These are phyloP conservation scores for Spea bombifrons DNA, from an alignment of 2,113 vertebrate genomes.

Conservation along the genomic window DNA sequence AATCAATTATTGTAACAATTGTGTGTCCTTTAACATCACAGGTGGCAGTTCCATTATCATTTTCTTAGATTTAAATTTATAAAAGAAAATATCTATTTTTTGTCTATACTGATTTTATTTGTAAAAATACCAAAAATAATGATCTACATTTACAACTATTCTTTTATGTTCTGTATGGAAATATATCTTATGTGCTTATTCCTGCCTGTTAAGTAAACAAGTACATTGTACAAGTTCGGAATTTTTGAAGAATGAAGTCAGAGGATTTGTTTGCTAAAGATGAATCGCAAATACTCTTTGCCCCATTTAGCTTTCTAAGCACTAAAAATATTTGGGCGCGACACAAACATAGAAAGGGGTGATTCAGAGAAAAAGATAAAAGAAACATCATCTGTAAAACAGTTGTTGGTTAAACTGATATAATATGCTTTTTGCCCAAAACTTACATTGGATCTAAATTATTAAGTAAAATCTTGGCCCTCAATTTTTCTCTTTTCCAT, in stretches of 20 bases:
- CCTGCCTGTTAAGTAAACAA: constrained; percentile 16
- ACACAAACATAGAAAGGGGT: not conserved
- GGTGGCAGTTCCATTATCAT: not conserved
- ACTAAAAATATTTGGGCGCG: not conserved
- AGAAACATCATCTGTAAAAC: not conserved
- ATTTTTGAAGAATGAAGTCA: constrained; percentile 21
- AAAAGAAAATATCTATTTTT: not conserved
- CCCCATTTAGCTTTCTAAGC: not conserved
- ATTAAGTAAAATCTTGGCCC: no score
- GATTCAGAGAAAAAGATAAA: not conserved
- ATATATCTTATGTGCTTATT: constrained; percentile 8
- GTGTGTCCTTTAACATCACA: no score
- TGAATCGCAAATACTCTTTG: not conserved
- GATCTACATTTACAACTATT: constrained; percentile 14
- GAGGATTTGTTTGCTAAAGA: not conserved
- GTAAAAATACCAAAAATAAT: constrained; percentile 9
- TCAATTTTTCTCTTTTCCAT: no score
- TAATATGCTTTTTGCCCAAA: not conserved
- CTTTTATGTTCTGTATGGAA: not conserved
- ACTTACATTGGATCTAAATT: no score
- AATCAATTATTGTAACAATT: no score
- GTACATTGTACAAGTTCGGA: constrained; percentile 20
- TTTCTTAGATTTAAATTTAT: not conserved
- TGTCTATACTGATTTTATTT: not conserved
- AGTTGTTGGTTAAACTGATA: not conserved